Evolutionary conservation across 1,140 invertebrate genomes (phyloP).

Genomic region (Chelonus insularis): DNA sequence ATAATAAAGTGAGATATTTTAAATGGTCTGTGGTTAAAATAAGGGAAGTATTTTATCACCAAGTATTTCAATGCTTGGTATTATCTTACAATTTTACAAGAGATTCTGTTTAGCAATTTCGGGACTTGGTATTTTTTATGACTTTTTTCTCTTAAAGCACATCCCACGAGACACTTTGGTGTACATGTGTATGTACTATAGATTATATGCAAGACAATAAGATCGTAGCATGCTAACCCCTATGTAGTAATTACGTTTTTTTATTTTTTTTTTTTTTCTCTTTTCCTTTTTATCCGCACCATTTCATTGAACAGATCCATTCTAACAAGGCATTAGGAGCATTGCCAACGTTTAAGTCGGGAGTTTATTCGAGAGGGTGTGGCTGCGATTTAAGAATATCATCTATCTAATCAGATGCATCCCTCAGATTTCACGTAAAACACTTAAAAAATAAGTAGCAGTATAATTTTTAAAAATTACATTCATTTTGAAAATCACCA

Average conservation of each 20-base stretch:
- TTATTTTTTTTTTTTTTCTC: slow-evolving; percentile 38
- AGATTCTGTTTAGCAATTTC: neutral
- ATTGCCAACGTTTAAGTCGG: neutral
- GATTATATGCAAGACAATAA: slow-evolving; percentile 11
- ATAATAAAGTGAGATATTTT: too few relatives aligned
- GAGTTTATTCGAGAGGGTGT: neutral
- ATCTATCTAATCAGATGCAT: slow-evolving; percentile 41
- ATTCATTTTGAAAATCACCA: too few relatives aligned
- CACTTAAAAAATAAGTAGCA: neutral
- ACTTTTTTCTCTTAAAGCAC: neutral
- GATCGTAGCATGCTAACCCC: slow-evolving; percentile 51
- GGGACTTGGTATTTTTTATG: neutral
- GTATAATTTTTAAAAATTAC: neutral
- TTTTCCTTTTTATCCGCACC: slow-evolving; percentile 44
- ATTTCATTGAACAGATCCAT: slow-evolving; percentile 46
- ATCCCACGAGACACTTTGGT: slow-evolving; percentile 52
- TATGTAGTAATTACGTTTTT: slow-evolving; percentile 58
- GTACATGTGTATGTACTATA: slow-evolving; percentile 42
- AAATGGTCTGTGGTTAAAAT: too few relatives aligned
- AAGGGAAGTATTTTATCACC: too few relatives aligned
- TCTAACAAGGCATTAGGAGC: slow-evolving; percentile 48
- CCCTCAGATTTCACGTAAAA: neutral
- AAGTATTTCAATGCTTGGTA: too few relatives aligned
- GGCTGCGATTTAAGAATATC: slow-evolving; percentile 34
- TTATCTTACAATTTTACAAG: neutral